phyloP scores from a whole-genome alignment of 2,797 vertebrate genomes.

The Poliocrania exsul region DNA sequence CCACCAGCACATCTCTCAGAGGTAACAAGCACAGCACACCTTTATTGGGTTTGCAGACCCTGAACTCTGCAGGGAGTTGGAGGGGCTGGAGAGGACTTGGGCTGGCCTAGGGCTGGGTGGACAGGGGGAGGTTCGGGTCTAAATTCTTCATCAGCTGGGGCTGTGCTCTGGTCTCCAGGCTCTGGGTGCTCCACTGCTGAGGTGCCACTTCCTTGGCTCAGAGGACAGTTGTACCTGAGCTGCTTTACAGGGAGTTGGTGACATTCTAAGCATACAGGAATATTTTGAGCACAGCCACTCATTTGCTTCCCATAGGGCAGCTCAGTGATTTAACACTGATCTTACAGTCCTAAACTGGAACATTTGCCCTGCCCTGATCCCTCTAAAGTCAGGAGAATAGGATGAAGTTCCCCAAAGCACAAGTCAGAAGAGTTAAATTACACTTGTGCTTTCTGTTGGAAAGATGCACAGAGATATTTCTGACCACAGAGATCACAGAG shows the following conservation, averaged over 20 bases:
- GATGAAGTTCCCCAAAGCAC: not conserved
- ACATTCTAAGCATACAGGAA: rapidly evolving
- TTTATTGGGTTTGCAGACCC: not conserved
- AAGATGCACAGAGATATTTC: not conserved
- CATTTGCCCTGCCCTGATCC: not conserved
- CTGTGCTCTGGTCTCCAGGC: not conserved
- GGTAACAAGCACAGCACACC: not conserved
- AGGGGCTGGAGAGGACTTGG: not conserved
- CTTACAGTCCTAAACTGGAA: not conserved
- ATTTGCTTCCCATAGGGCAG: not conserved
- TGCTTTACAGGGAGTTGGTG: not conserved
- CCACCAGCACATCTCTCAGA: not conserved
- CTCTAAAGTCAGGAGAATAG: rapidly evolving
- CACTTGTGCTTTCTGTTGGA: not conserved
- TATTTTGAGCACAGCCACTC: not conserved
- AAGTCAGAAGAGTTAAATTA: not conserved
- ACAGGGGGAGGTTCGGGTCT: not conserved
- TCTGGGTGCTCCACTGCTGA: not conserved
- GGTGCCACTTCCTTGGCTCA: not conserved
- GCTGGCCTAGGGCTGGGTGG: not conserved
- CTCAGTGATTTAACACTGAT: too few relatives aligned
- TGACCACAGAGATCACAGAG: rapidly evolving
- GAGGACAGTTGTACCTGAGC: not conserved
- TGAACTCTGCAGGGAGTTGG: not conserved
- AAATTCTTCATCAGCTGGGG: rapidly evolving